Evolutionary conservation across 2,888 invertebrate species (phyloP).

Genomic region (Archaeoteleia sp.): DNA sequence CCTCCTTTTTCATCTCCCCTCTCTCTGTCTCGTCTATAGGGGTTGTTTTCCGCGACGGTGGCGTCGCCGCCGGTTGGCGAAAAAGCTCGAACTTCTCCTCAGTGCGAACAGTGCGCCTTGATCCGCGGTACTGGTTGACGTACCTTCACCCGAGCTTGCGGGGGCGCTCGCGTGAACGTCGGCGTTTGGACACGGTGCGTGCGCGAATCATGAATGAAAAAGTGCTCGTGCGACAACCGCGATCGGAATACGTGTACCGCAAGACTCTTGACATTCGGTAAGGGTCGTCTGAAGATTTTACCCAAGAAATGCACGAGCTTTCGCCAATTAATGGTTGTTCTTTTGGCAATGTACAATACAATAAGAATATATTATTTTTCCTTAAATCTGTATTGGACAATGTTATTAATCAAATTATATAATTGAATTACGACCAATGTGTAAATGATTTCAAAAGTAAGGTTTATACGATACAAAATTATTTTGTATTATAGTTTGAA

Average conservation of each 20-base stretch:
- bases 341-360: background rate
- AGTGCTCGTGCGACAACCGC: conserved; percentile 40
- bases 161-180: conserved; percentile 46
- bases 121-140: conserved; percentile 66
- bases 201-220: conserved; percentile 56
- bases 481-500: no score
- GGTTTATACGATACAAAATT: no score
- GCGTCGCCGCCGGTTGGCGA: conserved; percentile 63
- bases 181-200: conserved; percentile 34
- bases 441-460: no score
- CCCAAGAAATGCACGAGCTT: no score
- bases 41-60: conserved; percentile 65
- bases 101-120: conserved; percentile 68
- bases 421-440: no score
- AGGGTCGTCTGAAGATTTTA: no score
- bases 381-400: no score
- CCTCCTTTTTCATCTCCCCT: conserved; percentile 33
- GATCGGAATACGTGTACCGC: conserved; percentile 19
- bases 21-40: conserved; percentile 36
- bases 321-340: background rate
- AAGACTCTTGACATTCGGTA: conserved; percentile 21
- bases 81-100: conserved; percentile 45
- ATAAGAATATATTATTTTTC: background rate
- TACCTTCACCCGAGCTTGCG: conserved; percentile 46
- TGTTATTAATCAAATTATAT: no score